phyloP scores from a whole-genome alignment of 2,113 vertebrate species.

The Typhlomys cinereus region DNA sequence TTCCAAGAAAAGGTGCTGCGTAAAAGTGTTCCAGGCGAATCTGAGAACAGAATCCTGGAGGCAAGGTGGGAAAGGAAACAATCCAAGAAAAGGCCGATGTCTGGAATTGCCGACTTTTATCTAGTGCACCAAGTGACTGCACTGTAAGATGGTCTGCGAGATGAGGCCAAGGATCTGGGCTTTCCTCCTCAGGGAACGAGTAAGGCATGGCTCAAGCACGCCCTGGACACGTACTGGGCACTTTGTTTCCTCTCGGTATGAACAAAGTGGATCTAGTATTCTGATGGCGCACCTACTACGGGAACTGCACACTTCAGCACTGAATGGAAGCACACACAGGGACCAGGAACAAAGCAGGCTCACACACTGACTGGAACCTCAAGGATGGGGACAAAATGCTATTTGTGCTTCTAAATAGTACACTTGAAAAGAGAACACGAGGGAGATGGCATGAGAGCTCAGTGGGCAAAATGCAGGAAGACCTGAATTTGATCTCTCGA shows the following conservation, averaged over 20 bases:
- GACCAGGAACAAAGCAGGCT: rapidly evolving
- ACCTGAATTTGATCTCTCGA: no score
- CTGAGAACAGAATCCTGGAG: background rate
- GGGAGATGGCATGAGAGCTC: no score
- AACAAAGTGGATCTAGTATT: background rate
- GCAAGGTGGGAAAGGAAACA: background rate
- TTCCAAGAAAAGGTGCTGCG: background rate
- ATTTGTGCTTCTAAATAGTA: background rate
- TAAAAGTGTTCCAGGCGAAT: background rate
- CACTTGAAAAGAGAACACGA: no score
- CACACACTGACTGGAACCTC: background rate
- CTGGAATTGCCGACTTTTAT: background rate
- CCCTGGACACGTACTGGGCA: background rate
- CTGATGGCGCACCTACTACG: background rate
- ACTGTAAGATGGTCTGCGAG: background rate
- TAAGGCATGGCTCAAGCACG: background rate
- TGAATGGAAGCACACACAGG: background rate
- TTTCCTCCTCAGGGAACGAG: background rate
- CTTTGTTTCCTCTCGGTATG: background rate
- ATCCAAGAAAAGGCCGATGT: background rate
- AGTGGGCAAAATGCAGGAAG: no score
- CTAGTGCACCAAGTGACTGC: background rate
- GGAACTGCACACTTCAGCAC: background rate
- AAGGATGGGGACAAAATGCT: background rate
- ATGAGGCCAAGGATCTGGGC: background rate